Base-by-base conservation (phyloP, 2,797 vertebrate species). In the Telmatherina bonti region DNA sequence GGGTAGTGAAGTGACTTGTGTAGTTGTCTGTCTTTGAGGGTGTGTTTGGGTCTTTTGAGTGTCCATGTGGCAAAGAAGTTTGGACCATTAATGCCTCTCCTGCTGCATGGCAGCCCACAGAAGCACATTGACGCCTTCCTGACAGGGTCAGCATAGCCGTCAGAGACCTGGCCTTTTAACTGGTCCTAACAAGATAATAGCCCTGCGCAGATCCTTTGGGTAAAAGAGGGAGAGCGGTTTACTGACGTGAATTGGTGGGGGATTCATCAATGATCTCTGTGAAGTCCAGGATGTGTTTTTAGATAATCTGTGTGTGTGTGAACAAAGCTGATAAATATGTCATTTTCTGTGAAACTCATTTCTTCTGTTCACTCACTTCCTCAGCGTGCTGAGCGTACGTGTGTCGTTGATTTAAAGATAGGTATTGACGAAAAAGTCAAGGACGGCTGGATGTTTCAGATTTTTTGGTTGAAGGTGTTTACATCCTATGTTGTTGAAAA, bases 101-200 rank as follows among this genome's bases (percentile, higher is more conserved):
- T 70, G 79, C 88, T 5, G 45, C 62, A 41, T 49, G 80, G 70
- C 59, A 75, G 77, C 84, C 78, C 76, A 55, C 29, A 51, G 27
- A 68, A 79, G 81, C 74, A 72, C 78, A 81, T 67, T 67, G 69
- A 87, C 57, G 78, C 73, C 82, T 85, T 88, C 80, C 79, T 84
- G 74, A 87, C 77, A 69, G 69, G 78, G 75, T 82, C 51, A 16
- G 59, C 73, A 72, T 74, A 74, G 82, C 81, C 72, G 78, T 90
- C 43, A 67, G 80, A 87, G 81, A 89, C 76, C 27, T 62, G 71
- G 77, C 78, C 84, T 85, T 83, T 87, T 87, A 84, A 87, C 84
- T 72, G 77, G 68, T 78, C 67, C 70, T 81, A 86, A 89, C 86
- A 89, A 86, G 90, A 88, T 90, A 91, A 93, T 89, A 87, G 86